Evolutionary conservation across 1,140 invertebrate species (phyloP), one percentile per base, ranked within the genome.

Genomic region (Brachystomella parvula): DNA sequence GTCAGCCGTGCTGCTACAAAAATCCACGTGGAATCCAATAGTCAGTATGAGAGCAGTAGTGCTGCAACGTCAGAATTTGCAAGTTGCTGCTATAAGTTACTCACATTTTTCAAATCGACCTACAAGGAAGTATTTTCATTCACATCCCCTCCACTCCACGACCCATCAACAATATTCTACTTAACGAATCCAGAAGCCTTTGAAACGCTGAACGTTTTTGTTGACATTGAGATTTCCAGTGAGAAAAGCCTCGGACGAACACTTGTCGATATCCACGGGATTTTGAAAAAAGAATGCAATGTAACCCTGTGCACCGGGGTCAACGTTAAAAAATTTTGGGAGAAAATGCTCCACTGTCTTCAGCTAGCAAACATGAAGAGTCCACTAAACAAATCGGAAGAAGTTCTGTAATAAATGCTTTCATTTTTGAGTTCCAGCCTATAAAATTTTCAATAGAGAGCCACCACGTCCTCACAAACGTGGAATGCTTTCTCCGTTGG

Each of bases 181-280:
- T n/a, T 63, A 19, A 63, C 49, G n/a, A 29, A 63, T 67, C 66
- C 66, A 2, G 47, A 63, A 17, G 47, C 32, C 21, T 67, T 67
- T 30, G 3, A 44, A 35, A 63, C 66, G 1, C 2, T 63, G 9
- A 19, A 53, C n/a, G 15, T 67, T 24, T 67, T 63, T 47, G 60
- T 67, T 6, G 66, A 67, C 29, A 53, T 67, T 24, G 66, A 67
- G 57, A 9, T 28, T 21, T 47, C 9, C 2, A 31, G 32, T 24
- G 66, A 47, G 31, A 67, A 67, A 67, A 63, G 66, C 47, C 2
- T 29, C 6, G 66, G 66, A 33, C 21, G 66, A 21, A 67, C 66
- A 2, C 35, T 67, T 1, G 64, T 63, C 21, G 66, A 67, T 33
- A 29, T 67, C 17, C 44, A 63, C 29, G 30, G 30, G 31, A 26